Evolutionary conservation across 2,797 vertebrate species (phyloP).

Genomic region (Tokudaia tokunoshimensis): DNA sequence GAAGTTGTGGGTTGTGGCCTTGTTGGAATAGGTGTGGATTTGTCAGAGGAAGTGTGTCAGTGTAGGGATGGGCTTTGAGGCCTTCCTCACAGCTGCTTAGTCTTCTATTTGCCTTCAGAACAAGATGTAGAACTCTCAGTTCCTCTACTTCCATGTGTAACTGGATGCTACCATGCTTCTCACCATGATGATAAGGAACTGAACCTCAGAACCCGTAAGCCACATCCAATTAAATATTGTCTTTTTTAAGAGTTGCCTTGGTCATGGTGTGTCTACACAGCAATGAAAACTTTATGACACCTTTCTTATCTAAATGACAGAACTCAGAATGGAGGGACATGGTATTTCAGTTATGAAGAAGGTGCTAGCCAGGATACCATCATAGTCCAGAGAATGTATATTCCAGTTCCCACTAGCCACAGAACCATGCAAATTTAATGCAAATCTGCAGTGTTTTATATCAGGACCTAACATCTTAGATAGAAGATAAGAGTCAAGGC

Average conservation of each 20-base stretch:
- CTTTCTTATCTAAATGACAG: background rate
- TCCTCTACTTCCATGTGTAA: background rate
- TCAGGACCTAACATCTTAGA: background rate
- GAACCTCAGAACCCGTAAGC: background rate
- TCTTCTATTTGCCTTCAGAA: background rate
- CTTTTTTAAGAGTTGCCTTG: background rate
- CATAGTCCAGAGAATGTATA: background rate
- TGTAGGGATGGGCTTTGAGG: background rate
- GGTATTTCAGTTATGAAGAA: background rate
- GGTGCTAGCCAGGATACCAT: accelerated
- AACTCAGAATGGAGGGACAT: background rate
- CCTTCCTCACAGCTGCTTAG: background rate
- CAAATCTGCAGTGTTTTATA: background rate
- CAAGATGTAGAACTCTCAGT: background rate
- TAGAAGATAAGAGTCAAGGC: background rate
- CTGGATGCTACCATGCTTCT: background rate
- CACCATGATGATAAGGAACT: background rate
- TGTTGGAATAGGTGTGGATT: background rate
- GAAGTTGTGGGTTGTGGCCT: background rate
- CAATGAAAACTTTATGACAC: background rate
- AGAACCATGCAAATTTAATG: background rate
- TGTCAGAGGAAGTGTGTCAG: too few relatives aligned
- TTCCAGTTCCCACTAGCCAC: background rate
- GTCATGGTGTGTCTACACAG: background rate
- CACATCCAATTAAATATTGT: background rate